A percentile compares a stretch with the other conserved stretches of the same genome.
Conservation (phyloP, 2,888 invertebrate genomes). For the Strigamia maritima region DNA sequence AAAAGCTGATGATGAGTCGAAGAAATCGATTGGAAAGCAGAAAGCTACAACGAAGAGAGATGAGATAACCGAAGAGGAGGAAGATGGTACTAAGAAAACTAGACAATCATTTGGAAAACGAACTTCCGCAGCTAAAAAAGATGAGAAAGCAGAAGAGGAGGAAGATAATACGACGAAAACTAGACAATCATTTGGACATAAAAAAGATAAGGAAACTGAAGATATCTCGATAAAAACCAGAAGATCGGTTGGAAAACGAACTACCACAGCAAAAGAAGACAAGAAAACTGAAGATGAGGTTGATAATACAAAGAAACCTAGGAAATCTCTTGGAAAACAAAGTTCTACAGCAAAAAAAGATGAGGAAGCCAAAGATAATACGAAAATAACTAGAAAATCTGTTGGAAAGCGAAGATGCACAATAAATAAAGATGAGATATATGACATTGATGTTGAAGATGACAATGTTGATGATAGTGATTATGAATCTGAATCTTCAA, state of each 20-base stretch:
- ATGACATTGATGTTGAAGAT: slow-evolving; percentile 50
- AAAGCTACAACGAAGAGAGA: neutral
- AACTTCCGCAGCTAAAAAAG: slow-evolving; percentile 27
- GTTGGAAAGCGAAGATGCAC: too few species aligned
- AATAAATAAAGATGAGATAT: slow-evolving; percentile 42
- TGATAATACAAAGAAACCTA: slow-evolving; percentile 22
- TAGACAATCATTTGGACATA: neutral
- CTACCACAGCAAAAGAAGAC: neutral
- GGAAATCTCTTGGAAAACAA: slow-evolving; percentile 38
- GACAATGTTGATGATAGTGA: slow-evolving; percentile 40
- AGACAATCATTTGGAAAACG: slow-evolving; percentile 38
- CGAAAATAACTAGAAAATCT: slow-evolving; percentile 40
- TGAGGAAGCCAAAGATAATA: slow-evolving; percentile 36
- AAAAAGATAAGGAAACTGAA: slow-evolving; percentile 34
- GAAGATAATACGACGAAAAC: slow-evolving; percentile 7
- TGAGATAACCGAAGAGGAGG: neutral
- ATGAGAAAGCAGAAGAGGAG: slow-evolving; percentile 39
- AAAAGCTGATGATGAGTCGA: slow-evolving; percentile 11
- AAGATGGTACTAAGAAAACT: slow-evolving; percentile 15
- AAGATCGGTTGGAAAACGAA: neutral
- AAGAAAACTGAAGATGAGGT: slow-evolving; percentile 36
- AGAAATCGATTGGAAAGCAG: neutral
- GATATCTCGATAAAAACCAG: neutral
- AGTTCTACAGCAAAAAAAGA: slow-evolving; percentile 33
- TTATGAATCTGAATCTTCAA: neutral